These are phyloP conservation scores for Drosophila kohkoa DNA, from an alignment of 1,140 invertebrate species.

Conservation along the genomic window DNA sequence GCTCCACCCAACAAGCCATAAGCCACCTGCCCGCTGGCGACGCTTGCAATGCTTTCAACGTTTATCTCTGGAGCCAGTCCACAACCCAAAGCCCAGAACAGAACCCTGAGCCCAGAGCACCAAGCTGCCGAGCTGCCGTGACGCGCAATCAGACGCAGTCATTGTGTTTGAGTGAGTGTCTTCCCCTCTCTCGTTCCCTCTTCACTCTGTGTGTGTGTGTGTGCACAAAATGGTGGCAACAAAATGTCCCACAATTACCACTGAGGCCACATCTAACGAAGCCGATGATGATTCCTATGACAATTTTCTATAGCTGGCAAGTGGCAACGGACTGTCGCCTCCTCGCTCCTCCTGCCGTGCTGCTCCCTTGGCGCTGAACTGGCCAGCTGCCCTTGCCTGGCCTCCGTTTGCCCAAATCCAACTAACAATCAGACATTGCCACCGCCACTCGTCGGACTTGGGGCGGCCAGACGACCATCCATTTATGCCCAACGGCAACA, in stretches of 20 bases:
- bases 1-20: constrained; percentile 19
- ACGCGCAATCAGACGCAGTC: constrained; percentile 65
- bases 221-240: constrained; percentile 74
- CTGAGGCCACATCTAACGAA: constrained; percentile 84
- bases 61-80: constrained; percentile 58
- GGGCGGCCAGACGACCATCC: constrained; percentile 51
- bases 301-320: constrained; percentile 84
- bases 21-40: constrained; percentile 60
- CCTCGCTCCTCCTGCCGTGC: no score
- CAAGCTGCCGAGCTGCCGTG: constrained; percentile 25
- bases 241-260: constrained; percentile 85
- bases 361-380: not conserved
- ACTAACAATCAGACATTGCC: constrained; percentile 81
- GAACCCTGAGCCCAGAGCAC: constrained; percentile 6
- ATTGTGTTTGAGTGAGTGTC: constrained; percentile 63
- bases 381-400: constrained; percentile 7
- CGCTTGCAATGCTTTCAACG: constrained; percentile 57
- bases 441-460: constrained; percentile 66
- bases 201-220: constrained; percentile 14
- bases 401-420: constrained; percentile 55
- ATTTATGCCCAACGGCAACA: constrained; percentile 49
- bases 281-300: constrained; percentile 84
- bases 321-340: constrained; percentile 64
- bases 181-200: constrained; percentile 5
- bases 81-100: constrained; percentile 15